Percentiles rank a stretch among this genome's conserved stretches.
phyloP scores from a whole-genome alignment of 2,797 vertebrate genomes.

The Xenopus petersii region DNA sequence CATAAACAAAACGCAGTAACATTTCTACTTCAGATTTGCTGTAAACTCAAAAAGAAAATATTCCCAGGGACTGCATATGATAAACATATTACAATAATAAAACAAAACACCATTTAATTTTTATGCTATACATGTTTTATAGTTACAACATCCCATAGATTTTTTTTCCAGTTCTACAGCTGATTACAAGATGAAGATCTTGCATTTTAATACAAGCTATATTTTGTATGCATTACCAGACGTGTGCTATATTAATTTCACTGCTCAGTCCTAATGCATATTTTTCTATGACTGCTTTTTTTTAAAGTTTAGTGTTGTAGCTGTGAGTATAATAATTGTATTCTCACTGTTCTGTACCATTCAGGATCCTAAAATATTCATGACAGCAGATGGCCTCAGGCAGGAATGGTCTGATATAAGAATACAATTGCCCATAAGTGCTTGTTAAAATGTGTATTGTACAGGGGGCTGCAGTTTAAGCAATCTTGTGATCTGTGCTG shows the following conservation, averaged over 20 bases:
- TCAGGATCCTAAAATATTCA: background rate
- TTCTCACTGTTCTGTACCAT: slow-evolving; percentile 6
- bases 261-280: background rate
- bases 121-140: too few relatives aligned
- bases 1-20: too few relatives aligned
- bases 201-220: too few relatives aligned
- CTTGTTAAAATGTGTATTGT: background rate
- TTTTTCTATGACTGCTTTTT: background rate
- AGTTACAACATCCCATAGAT: too few relatives aligned
- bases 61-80: too few relatives aligned
- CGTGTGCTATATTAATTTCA: background rate
- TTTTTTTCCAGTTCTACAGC: too few relatives aligned
- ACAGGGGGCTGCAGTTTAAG: slow-evolving; percentile 1
- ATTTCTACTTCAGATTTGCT: too few relatives aligned
- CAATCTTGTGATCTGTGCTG: background rate
- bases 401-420: background rate
- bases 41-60: background rate
- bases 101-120: too few relatives aligned
- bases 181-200: too few relatives aligned
- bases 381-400: slow-evolving; percentile 33
- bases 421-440: slow-evolving; percentile 8
- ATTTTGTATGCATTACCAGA: background rate
- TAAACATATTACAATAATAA: too few relatives aligned
- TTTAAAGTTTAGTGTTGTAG: slow-evolving; percentile 2
- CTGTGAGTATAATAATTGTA: slow-evolving; percentile 14